These are phyloP conservation scores for Leucoma salicis DNA, from an alignment of 2,888 invertebrate genomes.

Conservation along the genomic window DNA sequence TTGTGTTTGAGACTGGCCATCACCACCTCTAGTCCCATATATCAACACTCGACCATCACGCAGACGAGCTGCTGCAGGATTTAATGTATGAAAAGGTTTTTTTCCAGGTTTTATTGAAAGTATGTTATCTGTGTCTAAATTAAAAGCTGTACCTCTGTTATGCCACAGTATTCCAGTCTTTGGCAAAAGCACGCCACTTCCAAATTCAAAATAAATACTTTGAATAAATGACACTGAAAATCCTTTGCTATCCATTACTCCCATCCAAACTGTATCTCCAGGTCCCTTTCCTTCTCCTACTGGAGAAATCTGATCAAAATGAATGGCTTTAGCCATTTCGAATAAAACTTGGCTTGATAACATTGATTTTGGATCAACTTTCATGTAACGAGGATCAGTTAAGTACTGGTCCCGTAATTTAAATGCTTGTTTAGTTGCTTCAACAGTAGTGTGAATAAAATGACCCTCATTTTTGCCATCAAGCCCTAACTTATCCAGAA, in stretches of 20 bases:
- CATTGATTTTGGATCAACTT: slow-evolving; percentile 49
- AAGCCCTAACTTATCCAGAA: slow-evolving; percentile 60
- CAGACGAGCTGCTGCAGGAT: slow-evolving; percentile 62
- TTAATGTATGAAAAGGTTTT: slow-evolving; percentile 68
- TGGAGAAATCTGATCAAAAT: slow-evolving; percentile 40
- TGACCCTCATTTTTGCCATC: slow-evolving; percentile 60
- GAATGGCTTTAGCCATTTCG: slow-evolving; percentile 53
- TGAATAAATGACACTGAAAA: slow-evolving; percentile 74
- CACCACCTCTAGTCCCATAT: slow-evolving; percentile 70
- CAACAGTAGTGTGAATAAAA: slow-evolving; percentile 64
- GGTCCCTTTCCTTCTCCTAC: slow-evolving; percentile 49
- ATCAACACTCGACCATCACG: slow-evolving; percentile 66
- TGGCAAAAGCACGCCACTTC: slow-evolving; percentile 65
- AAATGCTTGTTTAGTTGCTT: slow-evolving; percentile 64
- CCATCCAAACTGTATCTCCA: slow-evolving; percentile 73
- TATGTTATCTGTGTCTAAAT: slow-evolving; percentile 50
- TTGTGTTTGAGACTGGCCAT: slow-evolving; percentile 71
- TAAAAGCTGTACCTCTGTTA: slow-evolving; percentile 61
- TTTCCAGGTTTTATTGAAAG: slow-evolving; percentile 61
- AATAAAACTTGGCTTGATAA: slow-evolving; percentile 43
- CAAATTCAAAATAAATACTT: slow-evolving; percentile 60
- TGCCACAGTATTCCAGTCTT: slow-evolving; percentile 71
- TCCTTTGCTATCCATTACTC: slow-evolving; percentile 67
- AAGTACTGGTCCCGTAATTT: slow-evolving; percentile 53
- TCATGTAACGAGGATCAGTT: slow-evolving; percentile 66